Conservation (phyloP, 2,888 invertebrate genomes). For the Drosophila quasianomalipes region DNA sequence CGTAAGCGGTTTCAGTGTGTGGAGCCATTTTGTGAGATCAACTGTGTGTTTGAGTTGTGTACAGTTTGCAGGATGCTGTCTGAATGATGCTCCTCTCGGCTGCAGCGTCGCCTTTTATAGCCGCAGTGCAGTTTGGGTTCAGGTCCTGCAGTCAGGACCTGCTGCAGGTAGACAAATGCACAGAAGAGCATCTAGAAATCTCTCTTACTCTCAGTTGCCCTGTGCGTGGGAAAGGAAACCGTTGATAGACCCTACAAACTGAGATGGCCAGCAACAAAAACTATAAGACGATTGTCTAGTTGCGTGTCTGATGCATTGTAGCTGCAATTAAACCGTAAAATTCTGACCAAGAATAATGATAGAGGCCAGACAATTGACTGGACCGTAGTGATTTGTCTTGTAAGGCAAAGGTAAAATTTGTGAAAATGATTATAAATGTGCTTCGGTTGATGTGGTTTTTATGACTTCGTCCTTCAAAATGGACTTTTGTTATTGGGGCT, state of each 20-base stretch:
- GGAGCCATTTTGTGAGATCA: constrained; percentile 65
- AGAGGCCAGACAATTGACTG: constrained; percentile 43
- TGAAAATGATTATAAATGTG: constrained; percentile 19
- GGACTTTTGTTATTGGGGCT: neutral
- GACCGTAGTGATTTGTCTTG: constrained; percentile 47
- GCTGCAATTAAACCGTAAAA: constrained; percentile 79
- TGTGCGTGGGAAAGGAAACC: constrained; percentile 79
- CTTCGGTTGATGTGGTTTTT: constrained; percentile 28
- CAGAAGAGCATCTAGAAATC: constrained; percentile 60
- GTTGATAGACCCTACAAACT: constrained; percentile 47
- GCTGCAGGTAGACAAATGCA: constrained; percentile 62
- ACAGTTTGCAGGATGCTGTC: constrained; percentile 71
- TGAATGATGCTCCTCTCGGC: constrained; percentile 70
- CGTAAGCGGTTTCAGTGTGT: constrained; percentile 81
- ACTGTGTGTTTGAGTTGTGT: constrained; percentile 51
- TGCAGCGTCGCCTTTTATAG: constrained; percentile 70
- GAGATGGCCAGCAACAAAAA: constrained; percentile 32
- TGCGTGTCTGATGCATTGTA: constrained; percentile 66
- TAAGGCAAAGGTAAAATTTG: constrained; percentile 17
- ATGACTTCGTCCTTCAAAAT: constrained; percentile 7
- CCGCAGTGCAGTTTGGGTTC: constrained; percentile 22
- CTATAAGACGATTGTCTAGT: constrained; percentile 64
- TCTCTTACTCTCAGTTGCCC: constrained; percentile 40
- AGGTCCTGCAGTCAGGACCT: constrained; percentile 64
- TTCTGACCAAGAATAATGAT: constrained; percentile 51